phyloP scores from a whole-genome alignment of 2,888 invertebrate genomes.

The Eupeodes latifasciatus region DNA sequence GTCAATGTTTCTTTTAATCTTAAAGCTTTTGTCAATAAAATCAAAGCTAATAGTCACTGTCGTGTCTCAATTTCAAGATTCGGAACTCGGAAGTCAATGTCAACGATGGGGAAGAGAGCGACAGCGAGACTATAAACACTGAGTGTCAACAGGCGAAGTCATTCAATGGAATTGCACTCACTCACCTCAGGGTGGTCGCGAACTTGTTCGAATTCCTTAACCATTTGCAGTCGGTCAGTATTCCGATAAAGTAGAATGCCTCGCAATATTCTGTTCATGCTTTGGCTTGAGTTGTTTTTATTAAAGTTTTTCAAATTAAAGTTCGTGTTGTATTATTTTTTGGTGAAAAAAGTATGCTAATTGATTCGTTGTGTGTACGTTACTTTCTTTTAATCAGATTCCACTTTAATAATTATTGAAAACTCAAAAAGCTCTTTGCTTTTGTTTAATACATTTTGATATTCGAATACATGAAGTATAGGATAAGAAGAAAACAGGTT shows the following conservation, averaged over 20 bases:
- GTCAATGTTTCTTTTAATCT: slow-evolving; percentile 34
- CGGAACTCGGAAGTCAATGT: slow-evolving; percentile 25
- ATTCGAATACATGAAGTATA: background rate
- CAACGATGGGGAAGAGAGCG: slow-evolving; percentile 8
- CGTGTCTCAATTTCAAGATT: background rate
- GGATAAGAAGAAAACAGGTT: slow-evolving; percentile 44
- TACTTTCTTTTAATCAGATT: slow-evolving; percentile 48
- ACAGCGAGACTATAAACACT: slow-evolving; percentile 9
- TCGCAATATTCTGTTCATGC: slow-evolving; percentile 94
- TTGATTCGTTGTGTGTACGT: slow-evolving; percentile 44
- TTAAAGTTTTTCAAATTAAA: slow-evolving; percentile 2
- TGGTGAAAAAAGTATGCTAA: slow-evolving; percentile 53
- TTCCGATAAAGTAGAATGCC: slow-evolving; percentile 96
- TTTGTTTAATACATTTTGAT: slow-evolving; percentile 45
- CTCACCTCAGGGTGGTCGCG: slow-evolving; percentile 90
- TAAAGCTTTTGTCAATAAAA: slow-evolving; percentile 19
- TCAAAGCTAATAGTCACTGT: slow-evolving; percentile 1
- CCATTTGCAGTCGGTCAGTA: slow-evolving; percentile 92
- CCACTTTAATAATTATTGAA: slow-evolving; percentile 1
- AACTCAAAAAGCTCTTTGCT: slow-evolving; percentile 12
- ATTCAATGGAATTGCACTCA: slow-evolving; percentile 15
- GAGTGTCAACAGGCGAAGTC: slow-evolving; percentile 26
- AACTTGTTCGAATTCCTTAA: slow-evolving; percentile 95
- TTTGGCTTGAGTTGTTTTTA: slow-evolving; percentile 11
- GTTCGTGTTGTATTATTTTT: slow-evolving; percentile 6